A percentile compares a stretch with the other conserved stretches of the same genome.
These are phyloP conservation scores for Ridgeia piscesae DNA, from an alignment of 1,140 invertebrate genomes.

Conservation along the genomic window DNA sequence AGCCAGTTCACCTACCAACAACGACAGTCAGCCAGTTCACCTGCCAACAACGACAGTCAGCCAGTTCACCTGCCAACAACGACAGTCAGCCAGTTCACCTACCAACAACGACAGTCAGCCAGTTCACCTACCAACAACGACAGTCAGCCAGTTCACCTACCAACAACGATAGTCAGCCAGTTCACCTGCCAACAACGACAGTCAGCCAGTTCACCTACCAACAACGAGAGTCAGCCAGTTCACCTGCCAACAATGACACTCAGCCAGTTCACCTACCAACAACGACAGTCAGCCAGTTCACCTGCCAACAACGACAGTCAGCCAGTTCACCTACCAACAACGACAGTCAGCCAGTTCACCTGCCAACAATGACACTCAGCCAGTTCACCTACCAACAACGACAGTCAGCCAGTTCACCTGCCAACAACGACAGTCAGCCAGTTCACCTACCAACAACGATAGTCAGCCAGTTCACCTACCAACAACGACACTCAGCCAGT, in stretches of 20 bases:
- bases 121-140: constrained; percentile 69
- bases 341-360: constrained; percentile 71
- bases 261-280: constrained; percentile 72
- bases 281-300: constrained; percentile 71
- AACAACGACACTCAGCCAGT: too few species aligned
- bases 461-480: constrained; percentile 65
- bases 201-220: constrained; percentile 65
- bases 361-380: too few species aligned
- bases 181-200: too few species aligned
- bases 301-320: constrained; percentile 71
- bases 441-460: too few species aligned
- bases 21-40: constrained; percentile 70
- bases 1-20: constrained; percentile 73
- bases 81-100: constrained; percentile 69
- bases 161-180: constrained; percentile 73
- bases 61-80: constrained; percentile 69
- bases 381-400: constrained; percentile 69
- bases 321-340: constrained; percentile 68
- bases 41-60: constrained; percentile 73
- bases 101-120: too few species aligned
- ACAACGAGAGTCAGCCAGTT: constrained; percentile 80
- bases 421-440: constrained; percentile 73
- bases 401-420: constrained; percentile 70
- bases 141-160: constrained; percentile 68
- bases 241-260: constrained; percentile 66